Conservation (phyloP, 2,888 invertebrate genomes). For the Athalia rosae region DNA sequence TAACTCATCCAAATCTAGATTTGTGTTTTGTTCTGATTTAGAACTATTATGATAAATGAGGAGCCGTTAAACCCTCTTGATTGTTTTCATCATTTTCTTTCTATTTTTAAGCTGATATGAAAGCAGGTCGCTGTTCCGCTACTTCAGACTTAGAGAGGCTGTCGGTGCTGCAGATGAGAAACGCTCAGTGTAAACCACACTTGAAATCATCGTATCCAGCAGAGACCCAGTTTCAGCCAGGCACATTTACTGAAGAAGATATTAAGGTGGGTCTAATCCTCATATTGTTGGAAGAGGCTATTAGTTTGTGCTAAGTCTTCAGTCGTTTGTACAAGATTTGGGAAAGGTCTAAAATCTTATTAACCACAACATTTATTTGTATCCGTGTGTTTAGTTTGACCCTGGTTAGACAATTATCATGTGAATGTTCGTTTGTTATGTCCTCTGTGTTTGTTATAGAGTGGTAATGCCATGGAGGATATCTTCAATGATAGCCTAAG, state of each 20-base stretch:
- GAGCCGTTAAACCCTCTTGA: too few relatives aligned
- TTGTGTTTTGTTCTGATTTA: not conserved
- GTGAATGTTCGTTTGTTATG: conserved; percentile 21
- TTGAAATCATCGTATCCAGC: conserved; percentile 90
- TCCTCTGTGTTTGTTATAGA: conserved; percentile 58
- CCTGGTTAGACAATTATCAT: not conserved
- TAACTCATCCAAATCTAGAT: not conserved
- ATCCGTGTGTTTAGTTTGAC: too few relatives aligned
- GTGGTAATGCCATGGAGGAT: conserved; percentile 64
- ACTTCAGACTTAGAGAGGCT: conserved; percentile 73
- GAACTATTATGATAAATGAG: too few relatives aligned
- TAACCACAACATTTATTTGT: not conserved
- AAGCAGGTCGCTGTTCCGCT: conserved; percentile 76
- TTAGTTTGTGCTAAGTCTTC: not conserved
- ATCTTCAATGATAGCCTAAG: conserved; percentile 70
- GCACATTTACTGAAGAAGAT: conserved; percentile 79
- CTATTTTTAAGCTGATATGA: conserved; percentile 70
- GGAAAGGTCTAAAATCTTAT: too few relatives aligned
- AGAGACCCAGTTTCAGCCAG: conserved; percentile 82
- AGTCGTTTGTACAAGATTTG: too few relatives aligned
- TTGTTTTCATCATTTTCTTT: not conserved
- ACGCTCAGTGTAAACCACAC: conserved; percentile 89
- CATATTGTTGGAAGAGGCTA: not conserved
- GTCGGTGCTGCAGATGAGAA: conserved; percentile 85
- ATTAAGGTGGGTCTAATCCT: conserved; percentile 76